phyloP scores from a whole-genome alignment of 2,888 invertebrate species.

The Heteropelma amictum region DNA sequence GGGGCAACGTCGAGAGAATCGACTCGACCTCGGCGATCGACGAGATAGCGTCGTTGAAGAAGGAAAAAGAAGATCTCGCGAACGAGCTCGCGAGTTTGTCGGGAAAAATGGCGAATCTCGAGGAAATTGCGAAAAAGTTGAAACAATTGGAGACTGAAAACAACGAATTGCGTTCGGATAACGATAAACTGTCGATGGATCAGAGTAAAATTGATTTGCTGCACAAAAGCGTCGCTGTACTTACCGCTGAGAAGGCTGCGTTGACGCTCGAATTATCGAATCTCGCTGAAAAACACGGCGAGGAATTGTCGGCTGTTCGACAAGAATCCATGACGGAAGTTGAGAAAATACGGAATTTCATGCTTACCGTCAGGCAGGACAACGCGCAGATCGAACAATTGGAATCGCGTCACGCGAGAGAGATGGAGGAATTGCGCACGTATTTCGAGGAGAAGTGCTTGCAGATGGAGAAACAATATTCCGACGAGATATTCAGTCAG shows the following conservation, averaged over 20 bases:
- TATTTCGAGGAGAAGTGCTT: slow-evolving; percentile 90
- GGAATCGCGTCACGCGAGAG: slow-evolving; percentile 84
- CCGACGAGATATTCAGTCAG: slow-evolving; percentile 84
- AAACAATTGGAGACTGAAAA: slow-evolving; percentile 62
- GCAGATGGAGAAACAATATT: slow-evolving; percentile 89
- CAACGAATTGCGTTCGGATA: slow-evolving; percentile 57
- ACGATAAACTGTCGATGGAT: slow-evolving; percentile 57
- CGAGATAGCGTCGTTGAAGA: slow-evolving; percentile 19
- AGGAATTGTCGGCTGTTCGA: slow-evolving; percentile 65
- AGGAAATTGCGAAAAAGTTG: slow-evolving; percentile 64
- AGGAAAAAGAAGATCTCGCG: slow-evolving; percentile 45
- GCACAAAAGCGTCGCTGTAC: slow-evolving; percentile 59
- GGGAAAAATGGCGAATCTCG: slow-evolving; percentile 60
- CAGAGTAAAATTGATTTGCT: slow-evolving; percentile 55
- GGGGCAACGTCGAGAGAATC: not conserved
- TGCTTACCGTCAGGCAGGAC: slow-evolving; percentile 81
- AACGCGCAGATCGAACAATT: slow-evolving; percentile 80
- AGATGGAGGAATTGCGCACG: slow-evolving; percentile 88
- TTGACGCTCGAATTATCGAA: slow-evolving; percentile 62
- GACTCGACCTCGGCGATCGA: slow-evolving; percentile 8
- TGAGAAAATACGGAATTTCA: slow-evolving; percentile 79
- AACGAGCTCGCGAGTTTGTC: slow-evolving; percentile 58
- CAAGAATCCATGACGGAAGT: slow-evolving; percentile 74
- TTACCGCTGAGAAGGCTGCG: slow-evolving; percentile 65
- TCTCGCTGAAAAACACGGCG: slow-evolving; percentile 59